phyloP scores from a whole-genome alignment of 1,140 invertebrate genomes.

The Steinernema feltiae region DNA sequence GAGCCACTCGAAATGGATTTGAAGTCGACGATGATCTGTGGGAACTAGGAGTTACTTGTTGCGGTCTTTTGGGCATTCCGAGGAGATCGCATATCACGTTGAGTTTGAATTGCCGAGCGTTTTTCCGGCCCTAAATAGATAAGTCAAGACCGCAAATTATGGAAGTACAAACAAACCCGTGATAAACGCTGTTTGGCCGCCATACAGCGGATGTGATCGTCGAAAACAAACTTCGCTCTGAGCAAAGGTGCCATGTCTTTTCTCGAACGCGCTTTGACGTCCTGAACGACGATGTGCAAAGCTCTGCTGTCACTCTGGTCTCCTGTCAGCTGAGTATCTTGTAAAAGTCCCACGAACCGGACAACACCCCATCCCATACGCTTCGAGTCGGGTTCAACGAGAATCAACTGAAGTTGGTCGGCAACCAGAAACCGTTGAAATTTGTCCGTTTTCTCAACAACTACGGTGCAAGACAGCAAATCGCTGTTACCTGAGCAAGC shows the following conservation, averaged over 20 bases:
- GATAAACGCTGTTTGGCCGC: conserved; percentile 69
- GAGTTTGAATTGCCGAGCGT: conserved; percentile 91
- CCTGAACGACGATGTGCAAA: conserved; percentile 85
- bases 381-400: conserved; percentile 88
- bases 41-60: not conserved
- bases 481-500: conserved; percentile 82
- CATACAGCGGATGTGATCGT: conserved; percentile 91
- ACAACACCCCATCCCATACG: conserved; percentile 91
- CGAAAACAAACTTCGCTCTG: conserved; percentile 88
- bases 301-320: conserved; percentile 94
- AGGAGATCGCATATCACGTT: conserved; percentile 82
- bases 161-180: conserved; percentile 65
- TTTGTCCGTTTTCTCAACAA: conserved; percentile 67
- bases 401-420: conserved; percentile 83
- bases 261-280: conserved; percentile 61
- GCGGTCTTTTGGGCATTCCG: conserved; percentile 66
- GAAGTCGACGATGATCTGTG: not conserved
- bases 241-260: conserved; percentile 66
- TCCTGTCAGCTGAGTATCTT: conserved; percentile 70
- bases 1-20: conserved; percentile 36
- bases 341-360: conserved; percentile 73
- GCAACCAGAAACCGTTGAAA: conserved; percentile 87
- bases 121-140: conserved; percentile 69
- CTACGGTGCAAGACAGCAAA: conserved; percentile 89
- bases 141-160: conserved; percentile 7